Conservation (phyloP, 30 jellyfish, hydroid and myxozoan species). For the Catostylus mosaicus region DNA sequence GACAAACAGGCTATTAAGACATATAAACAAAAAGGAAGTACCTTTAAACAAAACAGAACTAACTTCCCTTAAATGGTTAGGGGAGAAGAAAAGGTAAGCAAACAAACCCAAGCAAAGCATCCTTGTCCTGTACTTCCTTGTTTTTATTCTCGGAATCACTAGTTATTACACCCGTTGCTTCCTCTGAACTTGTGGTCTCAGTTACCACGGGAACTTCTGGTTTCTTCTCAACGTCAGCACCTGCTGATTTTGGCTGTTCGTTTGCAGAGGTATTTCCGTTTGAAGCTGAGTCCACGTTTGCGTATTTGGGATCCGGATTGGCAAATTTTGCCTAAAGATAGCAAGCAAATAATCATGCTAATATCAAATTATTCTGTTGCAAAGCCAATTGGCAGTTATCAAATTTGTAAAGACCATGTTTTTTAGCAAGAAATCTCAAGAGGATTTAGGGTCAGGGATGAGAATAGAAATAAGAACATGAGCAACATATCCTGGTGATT, state of each 20-base stretch:
- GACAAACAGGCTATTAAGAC: no score
- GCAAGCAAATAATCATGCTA: background rate
- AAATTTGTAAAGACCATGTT: no score
- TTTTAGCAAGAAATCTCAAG: no score
- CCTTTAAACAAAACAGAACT: no score
- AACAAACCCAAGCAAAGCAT: background rate
- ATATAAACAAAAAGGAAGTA: no score
- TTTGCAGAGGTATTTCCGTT: background rate
- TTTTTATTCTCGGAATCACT: conserved; percentile 8
- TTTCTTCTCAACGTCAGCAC: background rate
- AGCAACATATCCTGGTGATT: no score
- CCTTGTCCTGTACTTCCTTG: background rate
- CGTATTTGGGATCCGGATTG: conserved; percentile 61
- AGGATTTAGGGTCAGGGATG: no score
- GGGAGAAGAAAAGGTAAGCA: background rate
- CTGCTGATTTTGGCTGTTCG: background rate
- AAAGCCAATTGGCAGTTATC: no score
- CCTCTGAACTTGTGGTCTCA: background rate
- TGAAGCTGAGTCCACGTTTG: conserved; percentile 52
- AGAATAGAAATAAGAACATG: no score
- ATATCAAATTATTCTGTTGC: no score
- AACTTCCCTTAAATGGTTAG: no score
- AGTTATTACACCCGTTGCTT: background rate
- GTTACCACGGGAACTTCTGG: conserved; percentile 4
- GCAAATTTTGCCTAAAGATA: conserved; percentile 73